These are phyloP conservation scores for Eulacestoma nigropectus DNA, from an alignment of 2,113 vertebrate species.

Conservation along the genomic window DNA sequence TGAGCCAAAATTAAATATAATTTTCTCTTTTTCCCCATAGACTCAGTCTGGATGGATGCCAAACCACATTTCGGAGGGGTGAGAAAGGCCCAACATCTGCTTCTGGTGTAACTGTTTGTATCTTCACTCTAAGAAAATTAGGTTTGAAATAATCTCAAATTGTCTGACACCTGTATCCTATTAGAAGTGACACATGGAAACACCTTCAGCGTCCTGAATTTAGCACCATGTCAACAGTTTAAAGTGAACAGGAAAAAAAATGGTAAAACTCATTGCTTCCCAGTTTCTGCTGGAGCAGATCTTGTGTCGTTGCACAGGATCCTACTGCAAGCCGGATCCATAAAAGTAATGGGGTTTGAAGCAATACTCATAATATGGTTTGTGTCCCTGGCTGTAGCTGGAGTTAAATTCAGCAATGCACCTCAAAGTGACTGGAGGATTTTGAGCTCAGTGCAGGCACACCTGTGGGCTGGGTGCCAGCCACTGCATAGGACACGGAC, in stretches of 20 bases:
- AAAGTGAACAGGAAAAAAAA: slow-evolving; percentile 33
- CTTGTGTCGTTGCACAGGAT: not conserved
- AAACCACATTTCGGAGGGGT: slow-evolving; percentile 48
- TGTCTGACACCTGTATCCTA: slow-evolving; percentile 64
- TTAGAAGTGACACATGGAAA: slow-evolving; percentile 68
- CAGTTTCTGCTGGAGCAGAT: not conserved
- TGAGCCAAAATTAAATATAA: slow-evolving; percentile 52
- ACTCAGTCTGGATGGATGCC: slow-evolving; percentile 17
- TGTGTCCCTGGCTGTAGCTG: not conserved
- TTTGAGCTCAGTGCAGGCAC: not conserved
- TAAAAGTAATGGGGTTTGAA: not conserved
- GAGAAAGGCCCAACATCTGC: slow-evolving; percentile 63
- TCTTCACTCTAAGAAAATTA: slow-evolving; percentile 61
- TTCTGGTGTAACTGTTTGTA: slow-evolving; percentile 59
- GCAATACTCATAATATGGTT: not conserved
- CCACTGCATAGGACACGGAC: rapidly evolving
- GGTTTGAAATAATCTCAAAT: slow-evolving; percentile 65
- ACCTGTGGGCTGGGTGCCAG: not conserved
- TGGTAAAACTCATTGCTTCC: slow-evolving; percentile 27
- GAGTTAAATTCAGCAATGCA: not conserved
- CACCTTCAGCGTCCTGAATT: slow-evolving; percentile 53
- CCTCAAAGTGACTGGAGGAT: not conserved
- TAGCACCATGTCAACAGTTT: slow-evolving; percentile 58
- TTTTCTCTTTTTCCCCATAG: slow-evolving; percentile 49
- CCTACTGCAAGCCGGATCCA: not conserved